Percentiles rank a stretch among this genome's conserved stretches.
These are phyloP conservation scores for Megaceryle maxima DNA, from an alignment of 2,113 vertebrate genomes.

Conservation along the genomic window DNA sequence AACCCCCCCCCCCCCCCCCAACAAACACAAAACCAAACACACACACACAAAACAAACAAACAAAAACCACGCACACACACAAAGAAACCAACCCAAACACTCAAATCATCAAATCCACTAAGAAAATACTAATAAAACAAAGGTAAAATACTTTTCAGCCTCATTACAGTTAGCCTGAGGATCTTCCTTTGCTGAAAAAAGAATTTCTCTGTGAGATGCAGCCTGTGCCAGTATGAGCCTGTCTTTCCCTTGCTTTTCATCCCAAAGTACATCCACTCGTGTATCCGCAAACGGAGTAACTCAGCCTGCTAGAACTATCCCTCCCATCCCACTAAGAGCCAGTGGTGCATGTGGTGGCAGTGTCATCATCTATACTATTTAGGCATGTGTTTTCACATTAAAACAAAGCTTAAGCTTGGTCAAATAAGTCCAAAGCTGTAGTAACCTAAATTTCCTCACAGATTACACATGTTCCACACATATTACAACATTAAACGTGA, in stretches of 20 bases:
- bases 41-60: no score
- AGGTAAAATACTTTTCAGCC: neutral
- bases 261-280: neutral
- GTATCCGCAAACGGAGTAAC: accelerated
- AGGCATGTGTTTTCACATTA: neutral
- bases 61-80: no score
- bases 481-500: neutral
- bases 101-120: neutral
- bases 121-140: neutral
- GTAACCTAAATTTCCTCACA: neutral
- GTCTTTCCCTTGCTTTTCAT: neutral
- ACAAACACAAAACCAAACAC: no score
- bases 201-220: neutral
- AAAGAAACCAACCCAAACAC: neutral
- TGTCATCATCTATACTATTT: neutral
- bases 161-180: neutral
- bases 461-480: neutral
- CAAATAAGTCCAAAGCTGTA: neutral
- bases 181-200: neutral
- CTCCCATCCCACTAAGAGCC: neutral
- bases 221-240: neutral
- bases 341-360: neutral
- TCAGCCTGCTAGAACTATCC: accelerated
- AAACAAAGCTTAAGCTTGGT: neutral
- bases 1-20: neutral